These are phyloP conservation scores for Metridium senile DNA, from an alignment of 92 coral and sea anemone species.

Conservation along the genomic window DNA sequence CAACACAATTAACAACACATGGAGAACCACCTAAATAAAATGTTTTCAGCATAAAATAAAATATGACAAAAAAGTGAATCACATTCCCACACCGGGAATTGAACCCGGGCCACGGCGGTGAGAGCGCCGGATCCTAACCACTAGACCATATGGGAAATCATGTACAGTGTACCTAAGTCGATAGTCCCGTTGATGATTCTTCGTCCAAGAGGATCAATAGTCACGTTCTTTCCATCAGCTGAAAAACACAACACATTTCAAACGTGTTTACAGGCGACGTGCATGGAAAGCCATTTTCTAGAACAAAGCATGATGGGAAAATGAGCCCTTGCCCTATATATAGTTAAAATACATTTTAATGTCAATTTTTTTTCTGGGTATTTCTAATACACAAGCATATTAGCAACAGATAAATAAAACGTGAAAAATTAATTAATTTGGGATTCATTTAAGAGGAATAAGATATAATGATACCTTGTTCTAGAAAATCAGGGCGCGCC, in stretches of 20 bases:
- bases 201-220: conserved; percentile 31
- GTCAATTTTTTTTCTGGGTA: too few species aligned
- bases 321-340: too few species aligned
- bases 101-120: conserved; percentile 33
- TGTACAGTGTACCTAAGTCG: conserved; percentile 35
- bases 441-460: too few species aligned
- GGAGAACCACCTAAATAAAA: not conserved
- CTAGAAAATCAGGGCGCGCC: too few species aligned
- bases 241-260: not conserved
- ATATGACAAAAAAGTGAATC: not conserved
- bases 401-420: too few species aligned
- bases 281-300: not conserved
- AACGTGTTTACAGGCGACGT: not conserved
- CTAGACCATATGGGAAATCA: conserved; percentile 95
- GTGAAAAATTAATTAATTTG: too few species aligned
- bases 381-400: too few species aligned
- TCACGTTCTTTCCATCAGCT: conserved; percentile 47
- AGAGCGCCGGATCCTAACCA: conserved; percentile 99
- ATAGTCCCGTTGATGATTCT: conserved; percentile 39
- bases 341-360: too few species aligned
- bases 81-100: not conserved
- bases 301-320: too few species aligned
- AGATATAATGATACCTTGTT: too few species aligned
- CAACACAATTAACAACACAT: not conserved
- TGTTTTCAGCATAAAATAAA: not conserved